A percentile compares a stretch with the other conserved stretches of the same genome.
These are phyloP conservation scores for Athrips mouffetella DNA, from an alignment of 2,888 invertebrate genomes.

Conservation along the genomic window DNA sequence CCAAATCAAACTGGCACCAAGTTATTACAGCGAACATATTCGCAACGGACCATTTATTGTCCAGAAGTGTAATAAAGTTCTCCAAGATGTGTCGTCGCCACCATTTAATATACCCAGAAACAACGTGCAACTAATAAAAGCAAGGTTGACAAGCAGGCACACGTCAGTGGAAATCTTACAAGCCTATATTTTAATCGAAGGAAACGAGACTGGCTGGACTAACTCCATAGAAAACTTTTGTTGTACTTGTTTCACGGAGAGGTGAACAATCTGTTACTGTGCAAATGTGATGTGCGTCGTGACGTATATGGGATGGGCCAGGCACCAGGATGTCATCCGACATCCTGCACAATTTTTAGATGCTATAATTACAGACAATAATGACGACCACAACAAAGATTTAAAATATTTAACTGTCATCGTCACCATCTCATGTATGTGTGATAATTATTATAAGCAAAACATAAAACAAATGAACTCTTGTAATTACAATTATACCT, in stretches of 20 bases:
- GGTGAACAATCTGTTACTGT: constrained; percentile 19
- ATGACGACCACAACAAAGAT: too few species aligned
- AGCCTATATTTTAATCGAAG: constrained; percentile 13
- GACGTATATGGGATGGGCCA: constrained; percentile 20
- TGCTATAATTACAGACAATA: constrained; percentile 12
- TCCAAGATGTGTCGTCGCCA: constrained; percentile 11
- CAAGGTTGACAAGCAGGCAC: constrained; percentile 18
- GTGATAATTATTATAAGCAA: too few species aligned
- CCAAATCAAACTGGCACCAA: constrained; percentile 18
- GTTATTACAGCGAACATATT: constrained; percentile 14
- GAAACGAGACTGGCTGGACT: constrained; percentile 13
- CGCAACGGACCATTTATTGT: constrained; percentile 15
- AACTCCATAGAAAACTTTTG: background rate
- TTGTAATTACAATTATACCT: too few species aligned
- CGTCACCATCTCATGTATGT: too few species aligned
- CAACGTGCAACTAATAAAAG: constrained; percentile 17
- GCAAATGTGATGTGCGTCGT: constrained; percentile 18
- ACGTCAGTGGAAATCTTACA: constrained; percentile 13
- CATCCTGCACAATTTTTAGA: constrained; percentile 17
- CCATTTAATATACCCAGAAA: background rate
- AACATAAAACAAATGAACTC: too few species aligned
- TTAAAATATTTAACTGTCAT: too few species aligned
- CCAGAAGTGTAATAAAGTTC: constrained; percentile 16
- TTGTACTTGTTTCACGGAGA: constrained; percentile 15
- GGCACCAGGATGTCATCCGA: constrained; percentile 18